These are phyloP conservation scores for Acronicta leporina DNA, from an alignment of 2,888 invertebrate species.

Conservation along the genomic window DNA sequence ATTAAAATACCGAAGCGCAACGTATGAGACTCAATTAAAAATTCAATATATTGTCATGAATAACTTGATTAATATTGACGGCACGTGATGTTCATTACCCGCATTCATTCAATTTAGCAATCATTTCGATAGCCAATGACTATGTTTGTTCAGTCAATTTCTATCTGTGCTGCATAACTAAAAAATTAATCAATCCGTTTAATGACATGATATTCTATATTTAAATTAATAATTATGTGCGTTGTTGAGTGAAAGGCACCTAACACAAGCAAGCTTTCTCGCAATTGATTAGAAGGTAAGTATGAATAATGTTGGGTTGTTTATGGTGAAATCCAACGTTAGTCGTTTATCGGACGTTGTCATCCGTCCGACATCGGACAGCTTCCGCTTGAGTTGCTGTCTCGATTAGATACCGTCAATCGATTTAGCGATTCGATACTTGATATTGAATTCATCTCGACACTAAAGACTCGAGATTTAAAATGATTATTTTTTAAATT, in stretches of 20 bases:
- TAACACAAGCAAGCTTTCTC: slow-evolving; percentile 26
- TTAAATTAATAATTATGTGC: not conserved
- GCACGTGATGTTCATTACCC: slow-evolving; percentile 37
- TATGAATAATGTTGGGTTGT: slow-evolving; percentile 17
- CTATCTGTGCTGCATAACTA: slow-evolving; percentile 1
- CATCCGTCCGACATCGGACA: slow-evolving; percentile 62
- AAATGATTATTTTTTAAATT: not conserved
- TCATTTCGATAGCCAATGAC: slow-evolving; percentile 18
- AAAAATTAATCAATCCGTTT: slow-evolving; percentile 9
- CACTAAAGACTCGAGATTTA: slow-evolving; percentile 4
- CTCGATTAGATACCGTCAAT: slow-evolving; percentile 64
- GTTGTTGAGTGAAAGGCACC: slow-evolving; percentile 28
- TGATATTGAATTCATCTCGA: slow-evolving; percentile 29
- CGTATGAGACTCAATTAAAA: slow-evolving; percentile 19
- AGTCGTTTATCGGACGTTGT: slow-evolving; percentile 52
- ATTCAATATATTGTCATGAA: slow-evolving; percentile 20
- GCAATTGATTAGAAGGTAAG: slow-evolving; percentile 15
- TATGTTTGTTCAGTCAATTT: slow-evolving; percentile 11
- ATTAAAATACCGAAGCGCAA: too few species aligned
- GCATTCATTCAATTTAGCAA: slow-evolving; percentile 36
- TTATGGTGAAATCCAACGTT: slow-evolving; percentile 40
- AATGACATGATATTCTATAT: slow-evolving; percentile 1
- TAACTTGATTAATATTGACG: slow-evolving; percentile 5
- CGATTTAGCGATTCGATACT: slow-evolving; percentile 49
- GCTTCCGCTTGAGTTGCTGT: slow-evolving; percentile 66